Base-by-base conservation (phyloP, 2,797 vertebrate species). In the Brachyalestes nurse region DNA sequence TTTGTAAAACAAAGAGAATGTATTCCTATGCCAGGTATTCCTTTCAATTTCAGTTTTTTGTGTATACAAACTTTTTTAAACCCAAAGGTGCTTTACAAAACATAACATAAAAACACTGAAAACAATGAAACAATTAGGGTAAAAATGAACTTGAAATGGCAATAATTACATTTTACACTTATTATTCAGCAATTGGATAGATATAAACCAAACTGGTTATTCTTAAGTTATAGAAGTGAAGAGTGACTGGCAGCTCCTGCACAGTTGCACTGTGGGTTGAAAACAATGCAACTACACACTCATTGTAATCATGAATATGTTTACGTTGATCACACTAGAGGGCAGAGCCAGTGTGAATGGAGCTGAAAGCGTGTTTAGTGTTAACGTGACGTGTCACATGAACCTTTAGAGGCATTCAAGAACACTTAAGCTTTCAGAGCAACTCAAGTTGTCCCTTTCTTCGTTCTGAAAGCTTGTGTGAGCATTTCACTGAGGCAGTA, bases 381-480 rank as follows among this genome's bases (percentile, higher is more conserved):
- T 25, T 70, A 2, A 21, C 13, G 25, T 10, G 13, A 47, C 6
- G 55, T 42, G 61, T 61, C 79, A 61, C 55, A 51, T 75, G 62
- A 65, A 19, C 19, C 40, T 34, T 42, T 21, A 65, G 6, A 47
- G 7, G 28, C 21, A 14, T 8, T 61, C n/a, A 70, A 40, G 49
- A 40, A 57, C 53, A 40, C 55, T 42, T 21, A 42, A 42, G 72
- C 62, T 38, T 67, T 80, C 71, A 67, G 17, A 58, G 21, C 19
- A 55, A 34, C 47, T 73, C 45, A 17, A 72, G n/a, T 21, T 23
- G 47, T 55, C 45, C 64, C 16, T 49, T 25, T 38, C 47, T 73
- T 66, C 38, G 6, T 74, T 45, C 23, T 8, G n/a, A 71, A 49
- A 53, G 57, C 66, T 49, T 72, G 70, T 75, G 76, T 79, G 73